Conservation (phyloP, 1,140 invertebrate genomes). For the Zaprionus taronus region DNA sequence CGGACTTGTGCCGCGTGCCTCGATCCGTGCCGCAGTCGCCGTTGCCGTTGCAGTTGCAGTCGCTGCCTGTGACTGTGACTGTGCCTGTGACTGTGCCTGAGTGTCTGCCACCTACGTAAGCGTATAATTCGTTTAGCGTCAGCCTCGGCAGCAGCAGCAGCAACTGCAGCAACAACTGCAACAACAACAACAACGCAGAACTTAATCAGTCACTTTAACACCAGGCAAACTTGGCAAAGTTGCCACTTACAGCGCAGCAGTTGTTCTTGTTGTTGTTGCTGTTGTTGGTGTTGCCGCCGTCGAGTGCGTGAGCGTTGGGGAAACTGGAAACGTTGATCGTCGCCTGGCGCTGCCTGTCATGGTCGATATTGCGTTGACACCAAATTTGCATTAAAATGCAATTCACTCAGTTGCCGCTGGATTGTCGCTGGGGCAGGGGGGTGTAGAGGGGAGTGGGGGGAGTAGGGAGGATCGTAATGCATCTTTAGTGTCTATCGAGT, state of each 20-base stretch:
- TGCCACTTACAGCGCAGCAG: constrained; percentile 60
- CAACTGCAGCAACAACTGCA: constrained; percentile 44
- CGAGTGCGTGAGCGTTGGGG: constrained; percentile 61
- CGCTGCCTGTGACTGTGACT: neutral
- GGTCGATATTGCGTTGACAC: constrained; percentile 83
- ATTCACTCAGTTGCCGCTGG: constrained; percentile 44
- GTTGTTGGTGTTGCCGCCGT: constrained; percentile 18
- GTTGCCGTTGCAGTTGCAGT: too few species aligned
- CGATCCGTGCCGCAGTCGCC: neutral
- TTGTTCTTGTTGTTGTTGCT: constrained; percentile 21
- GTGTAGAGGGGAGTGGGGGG: neutral
- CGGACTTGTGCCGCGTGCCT: constrained; percentile 5
- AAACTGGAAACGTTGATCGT: constrained; percentile 40
- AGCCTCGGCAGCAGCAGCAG: constrained; percentile 42
- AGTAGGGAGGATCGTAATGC: constrained; percentile 56
- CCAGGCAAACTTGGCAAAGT: constrained; percentile 44
- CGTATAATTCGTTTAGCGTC: constrained; percentile 81
- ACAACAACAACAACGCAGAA: constrained; percentile 61
- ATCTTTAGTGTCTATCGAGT: constrained; percentile 83
- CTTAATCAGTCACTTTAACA: constrained; percentile 83
- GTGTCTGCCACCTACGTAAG: constrained; percentile 81
- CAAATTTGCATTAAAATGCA: constrained; percentile 83
- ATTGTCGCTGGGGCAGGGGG: neutral
- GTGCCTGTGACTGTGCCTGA: constrained; percentile 53
- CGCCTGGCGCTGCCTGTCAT: constrained; percentile 65